Conservation (phyloP, 2,113 vertebrate species). For the Oreochromis spilurus region DNA sequence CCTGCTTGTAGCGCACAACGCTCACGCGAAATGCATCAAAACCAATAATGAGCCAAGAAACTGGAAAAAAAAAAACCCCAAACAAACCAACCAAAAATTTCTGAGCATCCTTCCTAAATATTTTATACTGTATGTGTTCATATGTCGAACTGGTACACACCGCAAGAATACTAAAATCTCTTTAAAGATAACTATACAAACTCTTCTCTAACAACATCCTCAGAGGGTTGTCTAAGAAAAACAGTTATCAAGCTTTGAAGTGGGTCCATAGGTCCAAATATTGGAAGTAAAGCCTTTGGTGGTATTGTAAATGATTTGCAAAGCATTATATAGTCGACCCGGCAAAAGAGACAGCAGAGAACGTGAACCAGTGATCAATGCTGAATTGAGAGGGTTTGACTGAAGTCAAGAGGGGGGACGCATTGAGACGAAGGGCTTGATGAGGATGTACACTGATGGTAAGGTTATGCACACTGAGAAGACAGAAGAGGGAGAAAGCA, state of each 20-base stretch:
- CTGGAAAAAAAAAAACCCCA: not conserved
- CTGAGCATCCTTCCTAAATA: not conserved
- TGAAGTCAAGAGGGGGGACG: not conserved
- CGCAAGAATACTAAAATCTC: not conserved
- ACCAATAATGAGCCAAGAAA: not conserved
- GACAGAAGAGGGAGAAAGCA: not conserved
- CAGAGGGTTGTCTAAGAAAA: not conserved
- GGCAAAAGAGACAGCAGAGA: not conserved
- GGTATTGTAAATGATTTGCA: too few species aligned
- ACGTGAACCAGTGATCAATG: not conserved
- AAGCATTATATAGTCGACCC: not conserved
- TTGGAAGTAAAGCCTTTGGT: not conserved
- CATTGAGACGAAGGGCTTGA: not conserved
- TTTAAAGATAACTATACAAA: not conserved
- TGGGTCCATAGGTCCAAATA: not conserved
- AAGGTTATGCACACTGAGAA: not conserved
- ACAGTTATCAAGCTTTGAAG: not conserved
- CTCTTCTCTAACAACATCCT: not conserved
- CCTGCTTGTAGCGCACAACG: not conserved
- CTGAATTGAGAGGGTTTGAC: not conserved
- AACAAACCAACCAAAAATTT: not conserved
- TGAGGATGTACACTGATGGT: not conserved
- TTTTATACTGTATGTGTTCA: not conserved
- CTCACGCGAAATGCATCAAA: accelerated
- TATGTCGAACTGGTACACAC: not conserved